Percentiles rank a stretch among this genome's conserved stretches.
These are phyloP conservation scores for Leucania comma DNA, from an alignment of 2,888 invertebrate species.

Conservation along the genomic window DNA sequence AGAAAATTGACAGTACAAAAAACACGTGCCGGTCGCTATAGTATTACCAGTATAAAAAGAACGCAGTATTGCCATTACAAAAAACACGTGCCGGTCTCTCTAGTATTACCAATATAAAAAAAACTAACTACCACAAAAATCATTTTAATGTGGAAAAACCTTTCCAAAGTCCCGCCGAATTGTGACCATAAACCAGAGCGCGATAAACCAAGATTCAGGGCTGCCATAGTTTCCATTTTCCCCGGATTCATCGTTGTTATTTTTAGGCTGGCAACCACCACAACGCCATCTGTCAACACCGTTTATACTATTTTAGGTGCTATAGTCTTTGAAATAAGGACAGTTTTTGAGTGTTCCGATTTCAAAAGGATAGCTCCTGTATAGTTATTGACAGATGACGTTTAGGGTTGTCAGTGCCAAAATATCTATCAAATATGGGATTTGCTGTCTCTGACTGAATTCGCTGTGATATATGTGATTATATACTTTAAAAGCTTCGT, in stretches of 20 bases:
- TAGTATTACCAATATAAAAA: constrained; percentile 14
- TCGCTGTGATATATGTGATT: no score
- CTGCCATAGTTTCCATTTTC: constrained; percentile 67
- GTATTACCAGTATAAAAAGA: constrained; percentile 8
- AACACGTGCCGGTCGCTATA: constrained; percentile 18
- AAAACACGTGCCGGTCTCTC: constrained; percentile 4
- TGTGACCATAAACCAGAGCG: constrained; percentile 67
- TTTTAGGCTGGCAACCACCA: constrained; percentile 55
- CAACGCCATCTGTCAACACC: constrained; percentile 69
- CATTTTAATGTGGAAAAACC: constrained; percentile 47
- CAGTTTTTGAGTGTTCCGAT: constrained; percentile 6
- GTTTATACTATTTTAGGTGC: constrained; percentile 54
- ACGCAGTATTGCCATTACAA: constrained; percentile 9
- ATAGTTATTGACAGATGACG: constrained; percentile 56
- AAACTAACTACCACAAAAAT: constrained; percentile 30
- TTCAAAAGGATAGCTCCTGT: constrained; percentile 23
- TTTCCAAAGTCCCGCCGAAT: constrained; percentile 66
- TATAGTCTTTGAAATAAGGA: constrained; percentile 27
- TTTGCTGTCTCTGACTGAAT: background rate
- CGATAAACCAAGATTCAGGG: constrained; percentile 69
- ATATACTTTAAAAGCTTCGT: no score
- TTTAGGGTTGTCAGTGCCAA: constrained; percentile 22
- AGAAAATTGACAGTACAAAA: constrained; percentile 8
- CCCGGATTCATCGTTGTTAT: constrained; percentile 63
- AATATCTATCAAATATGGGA: background rate